Evolutionary conservation across 2,888 invertebrate genomes (phyloP).

Genomic region (Cerceris ruficornis): DNA sequence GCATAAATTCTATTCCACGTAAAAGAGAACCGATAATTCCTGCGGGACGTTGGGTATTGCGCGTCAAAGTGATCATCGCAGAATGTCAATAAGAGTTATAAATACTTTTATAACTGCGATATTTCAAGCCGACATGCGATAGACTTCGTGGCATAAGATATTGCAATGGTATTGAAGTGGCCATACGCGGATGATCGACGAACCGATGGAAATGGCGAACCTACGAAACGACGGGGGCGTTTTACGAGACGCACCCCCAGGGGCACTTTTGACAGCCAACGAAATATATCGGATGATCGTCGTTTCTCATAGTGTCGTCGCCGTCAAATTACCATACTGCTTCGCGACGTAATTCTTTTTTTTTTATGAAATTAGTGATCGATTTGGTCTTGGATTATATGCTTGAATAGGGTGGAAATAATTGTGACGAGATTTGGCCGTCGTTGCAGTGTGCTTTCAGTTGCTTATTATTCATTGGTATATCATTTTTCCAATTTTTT

Average conservation of each 20-base stretch:
- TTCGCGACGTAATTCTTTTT: no score
- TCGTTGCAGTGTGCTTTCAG: no score
- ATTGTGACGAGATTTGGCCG: no score
- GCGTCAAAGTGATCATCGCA: slow-evolving; percentile 10
- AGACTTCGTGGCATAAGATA: slow-evolving; percentile 35
- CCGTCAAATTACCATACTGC: slow-evolving; percentile 57
- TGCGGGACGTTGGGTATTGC: background rate
- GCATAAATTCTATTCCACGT: no score
- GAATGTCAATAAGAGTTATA: slow-evolving; percentile 46
- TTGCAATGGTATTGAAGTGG: slow-evolving; percentile 26
- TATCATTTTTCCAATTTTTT: no score
- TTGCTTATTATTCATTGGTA: no score
- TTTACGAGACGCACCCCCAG: slow-evolving; percentile 46
- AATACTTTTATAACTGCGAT: slow-evolving; percentile 52
- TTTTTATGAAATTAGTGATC: no score
- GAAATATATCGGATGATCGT: slow-evolving; percentile 21
- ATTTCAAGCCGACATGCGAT: slow-evolving; percentile 29
- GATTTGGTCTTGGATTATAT: no score
- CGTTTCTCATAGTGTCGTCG: slow-evolving; percentile 57
- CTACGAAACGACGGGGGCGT: slow-evolving; percentile 46
- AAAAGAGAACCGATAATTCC: background rate
- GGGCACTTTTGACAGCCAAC: slow-evolving; percentile 18
- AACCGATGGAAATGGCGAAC: slow-evolving; percentile 25
- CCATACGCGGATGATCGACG: slow-evolving; percentile 36
- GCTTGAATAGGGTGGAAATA: no score